These are phyloP conservation scores for Python bivittatus DNA, from an alignment of 2,113 vertebrate genomes.

Conservation along the genomic window DNA sequence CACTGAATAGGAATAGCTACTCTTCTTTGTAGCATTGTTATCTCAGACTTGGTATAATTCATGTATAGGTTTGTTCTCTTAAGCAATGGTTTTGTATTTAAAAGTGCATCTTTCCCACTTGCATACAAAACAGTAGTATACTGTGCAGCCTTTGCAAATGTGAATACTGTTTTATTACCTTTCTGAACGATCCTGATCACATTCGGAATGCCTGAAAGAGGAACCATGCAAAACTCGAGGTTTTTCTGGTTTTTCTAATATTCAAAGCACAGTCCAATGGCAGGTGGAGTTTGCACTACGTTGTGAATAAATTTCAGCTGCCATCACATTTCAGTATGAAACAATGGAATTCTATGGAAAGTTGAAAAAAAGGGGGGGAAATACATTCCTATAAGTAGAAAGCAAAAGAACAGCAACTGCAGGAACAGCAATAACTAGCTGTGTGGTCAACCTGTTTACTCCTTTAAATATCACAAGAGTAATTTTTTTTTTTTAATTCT, in stretches of 20 bases:
- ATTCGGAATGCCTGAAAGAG: constrained; percentile 18
- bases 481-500: neutral
- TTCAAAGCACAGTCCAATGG: constrained; percentile 22
- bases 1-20: neutral
- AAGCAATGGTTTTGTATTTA: neutral
- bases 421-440: constrained; percentile 25
- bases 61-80: neutral
- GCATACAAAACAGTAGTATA: constrained; percentile 25
- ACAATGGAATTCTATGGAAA: constrained; percentile 36
- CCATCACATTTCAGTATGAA: constrained; percentile 24
- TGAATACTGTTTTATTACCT: constrained; percentile 3
- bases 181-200: constrained; percentile 36
- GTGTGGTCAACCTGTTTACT: constrained; percentile 3
- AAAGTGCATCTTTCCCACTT: neutral
- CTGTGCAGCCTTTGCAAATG: neutral
- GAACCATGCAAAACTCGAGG: neutral
- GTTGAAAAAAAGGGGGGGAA: neutral
- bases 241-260: neutral
- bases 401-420: constrained; percentile 25
- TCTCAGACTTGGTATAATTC: neutral
- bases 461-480: constrained; percentile 40
- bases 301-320: constrained; percentile 32
- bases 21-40: neutral
- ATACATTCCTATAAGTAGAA: neutral
- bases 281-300: constrained; percentile 32